Evolutionary conservation across 2,113 vertebrate genomes (phyloP).

Genomic region (Sitta europaea): DNA sequence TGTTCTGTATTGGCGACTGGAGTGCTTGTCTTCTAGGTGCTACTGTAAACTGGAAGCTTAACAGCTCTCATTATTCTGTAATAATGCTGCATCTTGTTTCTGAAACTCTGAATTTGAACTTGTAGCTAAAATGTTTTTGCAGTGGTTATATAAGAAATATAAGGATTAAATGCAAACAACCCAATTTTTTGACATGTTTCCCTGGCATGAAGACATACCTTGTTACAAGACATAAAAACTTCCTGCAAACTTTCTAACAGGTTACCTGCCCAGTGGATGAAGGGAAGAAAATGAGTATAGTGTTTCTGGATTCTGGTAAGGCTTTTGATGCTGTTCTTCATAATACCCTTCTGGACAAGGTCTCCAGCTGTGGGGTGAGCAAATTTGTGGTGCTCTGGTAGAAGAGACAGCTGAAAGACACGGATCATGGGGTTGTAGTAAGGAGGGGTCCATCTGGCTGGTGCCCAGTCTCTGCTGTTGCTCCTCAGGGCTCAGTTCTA

Average conservation of each 20-base stretch:
- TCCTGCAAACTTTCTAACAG: neutral
- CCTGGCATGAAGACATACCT: neutral
- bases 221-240: neutral
- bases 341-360: accelerated
- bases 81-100: neutral
- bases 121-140: neutral
- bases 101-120: neutral
- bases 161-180: neutral
- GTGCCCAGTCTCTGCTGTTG: accelerated
- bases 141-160: neutral
- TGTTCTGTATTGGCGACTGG: neutral
- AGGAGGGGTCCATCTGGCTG: neutral
- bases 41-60: neutral
- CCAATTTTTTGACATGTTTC: neutral
- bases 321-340: neutral
- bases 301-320: neutral
- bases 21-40: neutral
- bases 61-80: neutral
- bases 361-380: neutral
- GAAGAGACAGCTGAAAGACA: neutral
- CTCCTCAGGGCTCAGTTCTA: neutral
- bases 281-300: neutral
- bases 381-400: neutral
- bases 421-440: neutral
- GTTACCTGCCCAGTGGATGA: neutral